Evolutionary conservation across 1,140 invertebrate species (phyloP).

Genomic region (Notospermus geniculatus): DNA sequence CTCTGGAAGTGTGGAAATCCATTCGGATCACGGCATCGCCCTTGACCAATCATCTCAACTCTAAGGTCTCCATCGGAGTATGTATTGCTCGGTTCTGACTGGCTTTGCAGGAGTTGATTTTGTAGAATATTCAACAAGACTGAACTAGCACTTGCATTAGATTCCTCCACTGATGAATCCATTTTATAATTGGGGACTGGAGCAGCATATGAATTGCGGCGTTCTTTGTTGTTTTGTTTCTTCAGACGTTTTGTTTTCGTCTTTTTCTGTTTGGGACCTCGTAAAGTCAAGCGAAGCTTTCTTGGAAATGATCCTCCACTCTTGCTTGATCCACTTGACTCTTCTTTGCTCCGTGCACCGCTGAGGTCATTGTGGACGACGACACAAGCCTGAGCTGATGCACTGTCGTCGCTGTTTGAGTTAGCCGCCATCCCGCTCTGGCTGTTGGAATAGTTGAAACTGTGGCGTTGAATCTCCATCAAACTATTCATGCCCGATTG

Average conservation of each 20-base stretch:
- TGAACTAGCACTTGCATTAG: slow-evolving; percentile 3
- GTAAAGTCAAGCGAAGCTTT: not conserved
- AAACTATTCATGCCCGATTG: not conserved
- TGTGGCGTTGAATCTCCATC: not conserved
- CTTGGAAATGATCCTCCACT: not conserved
- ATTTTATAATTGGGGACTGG: not conserved
- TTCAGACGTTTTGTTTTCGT: not conserved
- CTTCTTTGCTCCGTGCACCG: not conserved
- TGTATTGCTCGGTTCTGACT: not conserved
- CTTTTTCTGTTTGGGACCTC: slow-evolving; percentile 1
- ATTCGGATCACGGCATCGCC: not conserved
- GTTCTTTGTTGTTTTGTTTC: slow-evolving; percentile 9
- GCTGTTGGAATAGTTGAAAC: not conserved
- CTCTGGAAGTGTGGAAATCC: not conserved
- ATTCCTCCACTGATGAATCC: not conserved
- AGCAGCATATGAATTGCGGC: slow-evolving; percentile 6
- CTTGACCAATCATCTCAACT: too few species aligned
- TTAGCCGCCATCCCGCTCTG: not conserved
- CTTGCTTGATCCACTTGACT: not conserved
- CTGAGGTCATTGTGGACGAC: not conserved
- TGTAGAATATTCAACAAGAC: not conserved
- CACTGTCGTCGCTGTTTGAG: not conserved
- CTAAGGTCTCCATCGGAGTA: not conserved
- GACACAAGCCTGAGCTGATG: not conserved
- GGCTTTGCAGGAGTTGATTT: not conserved